Evolutionary conservation across 2,888 invertebrate species (phyloP).

Genomic region (Folsomia candida): DNA sequence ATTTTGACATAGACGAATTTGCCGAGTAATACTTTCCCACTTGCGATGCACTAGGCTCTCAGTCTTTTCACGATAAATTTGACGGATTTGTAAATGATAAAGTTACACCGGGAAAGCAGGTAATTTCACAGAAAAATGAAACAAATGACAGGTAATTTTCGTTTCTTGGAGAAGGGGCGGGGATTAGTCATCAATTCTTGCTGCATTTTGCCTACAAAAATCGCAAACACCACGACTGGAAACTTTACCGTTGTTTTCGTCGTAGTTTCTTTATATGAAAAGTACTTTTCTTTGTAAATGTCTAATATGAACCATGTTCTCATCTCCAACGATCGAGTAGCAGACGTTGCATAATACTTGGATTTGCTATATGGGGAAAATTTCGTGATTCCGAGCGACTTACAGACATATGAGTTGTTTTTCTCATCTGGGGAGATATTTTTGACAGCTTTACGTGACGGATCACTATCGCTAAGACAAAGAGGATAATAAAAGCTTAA

Average conservation of each 20-base stretch:
- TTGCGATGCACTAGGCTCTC: neutral
- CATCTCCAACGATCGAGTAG: no score
- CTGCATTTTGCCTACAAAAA: no score
- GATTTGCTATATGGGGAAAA: no score
- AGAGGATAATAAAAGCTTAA: neutral
- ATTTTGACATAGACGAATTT: conserved; percentile 18
- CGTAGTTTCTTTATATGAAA: no score
- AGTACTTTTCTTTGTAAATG: no score
- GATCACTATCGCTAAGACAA: conserved; percentile 27
- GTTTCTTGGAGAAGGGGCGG: neutral
- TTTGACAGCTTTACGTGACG: conserved; percentile 32
- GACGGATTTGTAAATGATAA: conserved; percentile 13
- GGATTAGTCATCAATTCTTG: neutral
- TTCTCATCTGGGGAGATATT: conserved; percentile 32
- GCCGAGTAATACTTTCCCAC: neutral
- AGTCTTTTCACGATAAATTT: neutral
- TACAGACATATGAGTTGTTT: conserved; percentile 22
- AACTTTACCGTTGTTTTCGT: no score
- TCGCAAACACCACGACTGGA: no score
- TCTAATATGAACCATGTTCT: no score
- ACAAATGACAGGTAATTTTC: neutral
- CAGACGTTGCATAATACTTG: no score
- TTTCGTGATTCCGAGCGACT: no score
- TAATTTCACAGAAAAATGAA: neutral
- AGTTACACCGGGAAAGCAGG: neutral